Conservation (phyloP, 1,140 invertebrate genomes). For the Heliconius himera region DNA sequence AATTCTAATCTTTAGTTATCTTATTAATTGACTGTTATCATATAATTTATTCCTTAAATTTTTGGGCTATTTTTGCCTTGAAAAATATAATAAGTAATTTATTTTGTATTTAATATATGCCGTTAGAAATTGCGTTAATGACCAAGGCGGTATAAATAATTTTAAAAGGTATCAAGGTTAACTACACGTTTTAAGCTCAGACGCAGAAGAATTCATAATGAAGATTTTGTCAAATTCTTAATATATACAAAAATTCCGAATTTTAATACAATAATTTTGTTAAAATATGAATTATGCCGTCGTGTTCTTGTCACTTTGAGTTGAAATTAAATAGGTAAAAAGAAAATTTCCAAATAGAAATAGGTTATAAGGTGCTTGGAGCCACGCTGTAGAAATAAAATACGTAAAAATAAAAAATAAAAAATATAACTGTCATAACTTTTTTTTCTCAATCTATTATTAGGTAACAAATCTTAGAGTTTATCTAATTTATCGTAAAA, state of each 20-base stretch:
- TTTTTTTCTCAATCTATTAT: no score
- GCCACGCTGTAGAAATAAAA: no score
- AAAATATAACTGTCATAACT: no score
- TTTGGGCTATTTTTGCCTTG: not conserved
- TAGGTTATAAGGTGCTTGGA: no score
- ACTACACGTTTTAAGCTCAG: not conserved
- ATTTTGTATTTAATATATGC: constrained; percentile 7
- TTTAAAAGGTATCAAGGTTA: constrained; percentile 28
- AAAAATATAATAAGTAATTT: not conserved
- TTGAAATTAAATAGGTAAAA: no score
- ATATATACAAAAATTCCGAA: not conserved
- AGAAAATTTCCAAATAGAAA: no score
- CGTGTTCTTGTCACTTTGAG: not conserved
- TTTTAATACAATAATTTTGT: not conserved
- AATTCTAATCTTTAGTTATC: no score
- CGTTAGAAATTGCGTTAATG: constrained; percentile 23
- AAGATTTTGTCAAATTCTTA: not conserved
- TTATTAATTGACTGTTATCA: not conserved
- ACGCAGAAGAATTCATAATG: not conserved
- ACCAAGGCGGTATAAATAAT: constrained; percentile 19
- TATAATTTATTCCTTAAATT: not conserved
- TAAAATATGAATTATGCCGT: not conserved
- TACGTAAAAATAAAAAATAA: no score
- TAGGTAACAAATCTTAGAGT: no score
- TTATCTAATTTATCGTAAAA: no score